Conservation (phyloP, 2,888 invertebrate species). For the Metellina segmentata region DNA sequence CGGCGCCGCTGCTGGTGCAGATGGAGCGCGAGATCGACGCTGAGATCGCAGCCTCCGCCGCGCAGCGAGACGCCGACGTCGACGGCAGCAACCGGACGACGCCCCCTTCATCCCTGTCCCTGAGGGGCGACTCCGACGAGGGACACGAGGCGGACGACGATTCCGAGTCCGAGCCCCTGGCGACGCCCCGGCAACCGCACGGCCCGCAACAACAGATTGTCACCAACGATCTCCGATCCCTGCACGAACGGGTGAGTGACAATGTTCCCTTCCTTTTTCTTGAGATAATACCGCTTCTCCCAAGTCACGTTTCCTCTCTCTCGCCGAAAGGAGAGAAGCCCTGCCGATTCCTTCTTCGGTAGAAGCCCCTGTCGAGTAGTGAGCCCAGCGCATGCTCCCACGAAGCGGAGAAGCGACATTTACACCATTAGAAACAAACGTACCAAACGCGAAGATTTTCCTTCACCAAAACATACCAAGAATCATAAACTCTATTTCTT, state of each 20-base stretch:
- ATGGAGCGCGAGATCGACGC: slow-evolving; percentile 96
- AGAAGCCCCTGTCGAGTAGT: slow-evolving; percentile 37
- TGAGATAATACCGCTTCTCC: not conserved
- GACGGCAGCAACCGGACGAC: slow-evolving; percentile 19
- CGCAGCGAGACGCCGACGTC: slow-evolving; percentile 78
- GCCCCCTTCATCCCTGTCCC: slow-evolving; percentile 69
- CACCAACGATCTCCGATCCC: slow-evolving; percentile 94
- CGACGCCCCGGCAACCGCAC: slow-evolving; percentile 19
- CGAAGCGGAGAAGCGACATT: slow-evolving; percentile 39
- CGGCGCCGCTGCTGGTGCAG: slow-evolving; percentile 93
- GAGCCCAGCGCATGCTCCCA: slow-evolving; percentile 61
- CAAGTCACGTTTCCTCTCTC: not conserved
- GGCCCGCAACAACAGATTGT: slow-evolving; percentile 91
- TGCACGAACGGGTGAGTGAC: slow-evolving; percentile 92
- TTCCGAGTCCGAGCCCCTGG: slow-evolving; percentile 80
- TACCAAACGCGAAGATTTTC: not conserved
- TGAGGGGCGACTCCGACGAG: slow-evolving; percentile 65
- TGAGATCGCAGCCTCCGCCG: slow-evolving; percentile 84
- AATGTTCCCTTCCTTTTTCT: not conserved
- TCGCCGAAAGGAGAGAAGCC: slow-evolving; percentile 27
- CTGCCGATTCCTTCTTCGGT: slow-evolving; percentile 19
- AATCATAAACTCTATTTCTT: too few species aligned
- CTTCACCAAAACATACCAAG: too few species aligned
- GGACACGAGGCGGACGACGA: slow-evolving; percentile 83
- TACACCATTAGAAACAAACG: slow-evolving; percentile 12